Evolutionary conservation across 30 jellyfish, hydroid and myxozoan genomes (phyloP).

Genomic region (Clytia hemisphaerica): DNA sequence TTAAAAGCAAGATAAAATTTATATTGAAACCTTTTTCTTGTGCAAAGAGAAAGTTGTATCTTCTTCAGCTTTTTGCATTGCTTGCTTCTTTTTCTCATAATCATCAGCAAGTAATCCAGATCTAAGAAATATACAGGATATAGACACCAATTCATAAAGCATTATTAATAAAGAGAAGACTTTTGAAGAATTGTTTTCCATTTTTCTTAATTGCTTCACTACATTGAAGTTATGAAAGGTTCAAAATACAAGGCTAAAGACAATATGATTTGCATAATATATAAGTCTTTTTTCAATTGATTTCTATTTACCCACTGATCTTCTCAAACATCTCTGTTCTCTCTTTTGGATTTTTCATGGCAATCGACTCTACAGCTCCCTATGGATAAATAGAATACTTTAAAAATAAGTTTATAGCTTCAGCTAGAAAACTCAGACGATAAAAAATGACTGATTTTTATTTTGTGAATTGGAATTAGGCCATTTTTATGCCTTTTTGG

Average conservation of each 20-base stretch:
- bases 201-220: neutral
- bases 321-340: conserved; percentile 93
- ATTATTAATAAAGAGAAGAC: neutral
- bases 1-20: no score
- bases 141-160: no score
- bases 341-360: conserved; percentile 93
- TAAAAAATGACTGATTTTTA: no score
- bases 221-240: neutral
- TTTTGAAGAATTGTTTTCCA: neutral
- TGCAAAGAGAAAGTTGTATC: conserved; percentile 63
- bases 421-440: no score
- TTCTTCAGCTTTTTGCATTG: conserved; percentile 77
- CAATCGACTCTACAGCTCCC: conserved; percentile 97
- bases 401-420: neutral
- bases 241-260: neutral
- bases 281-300: neutral
- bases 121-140: no score
- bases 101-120: conserved; percentile 78
- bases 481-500: no score
- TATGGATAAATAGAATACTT: neutral
- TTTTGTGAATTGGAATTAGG: no score
- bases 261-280: neutral
- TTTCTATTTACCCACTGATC: conserved; percentile 76
- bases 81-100: conserved; percentile 56
- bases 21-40: conserved; percentile 55